A percentile compares a stretch with the other conserved stretches of the same genome.
phyloP scores from a whole-genome alignment of 2,797 vertebrate genomes.

The Argya squamiceps region DNA sequence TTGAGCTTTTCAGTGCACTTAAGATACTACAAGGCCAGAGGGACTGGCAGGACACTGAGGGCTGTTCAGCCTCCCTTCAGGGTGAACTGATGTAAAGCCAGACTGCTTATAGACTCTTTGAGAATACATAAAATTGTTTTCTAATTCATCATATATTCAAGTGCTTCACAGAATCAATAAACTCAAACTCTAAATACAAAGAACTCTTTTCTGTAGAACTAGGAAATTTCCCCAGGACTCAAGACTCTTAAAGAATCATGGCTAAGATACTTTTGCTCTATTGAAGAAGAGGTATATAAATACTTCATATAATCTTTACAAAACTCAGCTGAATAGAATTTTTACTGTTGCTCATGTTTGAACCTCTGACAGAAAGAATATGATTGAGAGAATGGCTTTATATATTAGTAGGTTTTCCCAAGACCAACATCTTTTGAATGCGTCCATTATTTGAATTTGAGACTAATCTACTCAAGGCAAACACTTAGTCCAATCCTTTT shows the following conservation, averaged over 20 bases:
- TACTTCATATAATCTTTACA: neutral
- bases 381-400: neutral
- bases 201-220: neutral
- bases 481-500: neutral
- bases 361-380: neutral
- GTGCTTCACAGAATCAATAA: neutral
- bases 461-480: neutral
- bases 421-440: neutral
- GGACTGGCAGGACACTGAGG: neutral
- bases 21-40: neutral
- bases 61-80: neutral
- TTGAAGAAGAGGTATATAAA: neutral
- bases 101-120: neutral
- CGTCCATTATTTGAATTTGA: neutral
- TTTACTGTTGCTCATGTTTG: neutral
- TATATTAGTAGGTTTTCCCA: neutral
- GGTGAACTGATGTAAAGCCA: neutral
- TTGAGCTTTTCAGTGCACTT: neutral
- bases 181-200: neutral
- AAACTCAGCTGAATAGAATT: neutral
- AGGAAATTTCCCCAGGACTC: neutral
- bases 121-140: neutral
- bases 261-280: neutral
- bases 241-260: neutral
- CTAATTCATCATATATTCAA: neutral